phyloP scores from a whole-genome alignment of 2,113 vertebrate genomes.

The Odontesthes bonariensis region DNA sequence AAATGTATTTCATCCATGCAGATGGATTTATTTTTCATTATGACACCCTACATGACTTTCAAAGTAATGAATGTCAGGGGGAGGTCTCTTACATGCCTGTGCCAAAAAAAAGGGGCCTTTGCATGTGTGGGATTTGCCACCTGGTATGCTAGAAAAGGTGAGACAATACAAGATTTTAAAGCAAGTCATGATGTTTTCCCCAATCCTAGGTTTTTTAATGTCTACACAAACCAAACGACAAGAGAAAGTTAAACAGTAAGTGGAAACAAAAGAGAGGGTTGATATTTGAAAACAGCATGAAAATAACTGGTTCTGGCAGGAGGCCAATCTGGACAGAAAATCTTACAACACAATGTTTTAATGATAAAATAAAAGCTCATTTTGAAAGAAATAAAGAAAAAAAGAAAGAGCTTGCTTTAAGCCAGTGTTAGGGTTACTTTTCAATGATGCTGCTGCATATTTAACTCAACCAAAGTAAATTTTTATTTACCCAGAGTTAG shows the following conservation, averaged over 20 bases:
- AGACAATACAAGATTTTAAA: background rate
- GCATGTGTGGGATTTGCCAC: background rate
- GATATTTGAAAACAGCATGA: background rate
- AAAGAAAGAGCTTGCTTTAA: no score
- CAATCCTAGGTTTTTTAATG: background rate
- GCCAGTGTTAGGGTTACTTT: no score
- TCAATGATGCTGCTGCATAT: no score
- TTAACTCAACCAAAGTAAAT: no score
- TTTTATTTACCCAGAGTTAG: no score
- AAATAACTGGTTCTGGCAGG: background rate
- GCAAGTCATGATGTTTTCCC: background rate
- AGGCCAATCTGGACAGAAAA: no score
- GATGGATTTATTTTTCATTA: background rate
- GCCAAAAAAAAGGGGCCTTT: background rate
- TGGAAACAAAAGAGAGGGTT: background rate
- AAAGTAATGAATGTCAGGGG: background rate
- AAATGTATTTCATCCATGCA: background rate
- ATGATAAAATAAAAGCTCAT: no score
- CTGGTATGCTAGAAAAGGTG: background rate
- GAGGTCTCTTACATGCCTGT: background rate
- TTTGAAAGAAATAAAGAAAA: no score
- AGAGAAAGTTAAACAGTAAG: background rate
- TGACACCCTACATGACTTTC: background rate
- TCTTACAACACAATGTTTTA: no score
- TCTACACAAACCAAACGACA: background rate